Percentiles rank a stretch among this genome's conserved stretches.
These are phyloP conservation scores for Agraylea sexmaculata DNA, from an alignment of 1,140 invertebrate species.

Conservation along the genomic window DNA sequence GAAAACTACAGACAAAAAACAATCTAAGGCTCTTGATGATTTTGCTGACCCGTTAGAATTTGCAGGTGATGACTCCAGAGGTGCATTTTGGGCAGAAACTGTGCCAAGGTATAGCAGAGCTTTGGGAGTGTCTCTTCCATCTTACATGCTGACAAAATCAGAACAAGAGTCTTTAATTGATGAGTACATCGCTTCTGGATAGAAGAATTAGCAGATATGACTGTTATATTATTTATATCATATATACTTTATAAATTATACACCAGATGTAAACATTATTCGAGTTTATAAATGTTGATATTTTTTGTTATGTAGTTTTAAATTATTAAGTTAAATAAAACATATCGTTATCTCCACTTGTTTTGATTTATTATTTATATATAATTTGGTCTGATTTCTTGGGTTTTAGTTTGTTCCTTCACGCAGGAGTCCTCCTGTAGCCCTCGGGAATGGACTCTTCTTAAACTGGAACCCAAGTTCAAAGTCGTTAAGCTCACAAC, in stretches of 20 bases:
- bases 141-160: constrained; percentile 53
- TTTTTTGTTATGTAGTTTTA: constrained; percentile 19
- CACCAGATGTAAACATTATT: no score
- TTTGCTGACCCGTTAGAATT: constrained; percentile 39
- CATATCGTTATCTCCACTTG: background rate
- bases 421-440: constrained; percentile 17
- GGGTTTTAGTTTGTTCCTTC: constrained; percentile 7
- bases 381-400: background rate
- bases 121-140: constrained; percentile 50
- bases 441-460: constrained; percentile 19
- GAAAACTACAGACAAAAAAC: constrained; percentile 26
- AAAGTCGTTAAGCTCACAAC: constrained; percentile 27
- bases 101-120: constrained; percentile 47
- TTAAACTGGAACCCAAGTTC: constrained; percentile 21
- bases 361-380: background rate
- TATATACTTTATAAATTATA: no score
- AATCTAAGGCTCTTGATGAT: constrained; percentile 22
- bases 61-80: constrained; percentile 37
- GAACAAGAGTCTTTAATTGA: constrained; percentile 56
- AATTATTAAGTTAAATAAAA: constrained; percentile 4
- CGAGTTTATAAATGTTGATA: constrained; percentile 11
- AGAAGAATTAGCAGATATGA: no score
- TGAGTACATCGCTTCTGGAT: constrained; percentile 25
- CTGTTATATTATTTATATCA: no score
- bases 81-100: constrained; percentile 49